Evolutionary conservation across 2,797 vertebrate species (phyloP).

Genomic region (Erithacus rubecula): DNA sequence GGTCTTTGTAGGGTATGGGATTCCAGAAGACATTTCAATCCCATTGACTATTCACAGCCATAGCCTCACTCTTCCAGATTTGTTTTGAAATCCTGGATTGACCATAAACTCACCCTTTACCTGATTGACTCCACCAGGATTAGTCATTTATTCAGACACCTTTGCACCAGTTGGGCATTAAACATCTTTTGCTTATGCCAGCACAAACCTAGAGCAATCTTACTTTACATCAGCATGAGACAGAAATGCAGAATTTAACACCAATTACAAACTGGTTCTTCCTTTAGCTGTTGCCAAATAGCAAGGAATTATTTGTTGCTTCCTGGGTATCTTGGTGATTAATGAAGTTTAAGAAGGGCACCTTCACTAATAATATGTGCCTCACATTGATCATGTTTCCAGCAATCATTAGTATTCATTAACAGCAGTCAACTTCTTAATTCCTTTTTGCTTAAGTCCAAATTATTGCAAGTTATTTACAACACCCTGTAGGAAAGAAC

Average conservation of each 20-base stretch:
- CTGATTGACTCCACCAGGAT: background rate
- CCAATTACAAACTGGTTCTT: background rate
- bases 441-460: slow-evolving; percentile 57
- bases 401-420: slow-evolving; percentile 56
- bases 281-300: slow-evolving; percentile 35
- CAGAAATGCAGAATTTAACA: slow-evolving; percentile 25
- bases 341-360: slow-evolving; percentile 55
- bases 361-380: slow-evolving; percentile 49
- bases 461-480: slow-evolving; percentile 69
- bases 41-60: background rate
- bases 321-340: slow-evolving; percentile 62
- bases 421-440: slow-evolving; percentile 54
- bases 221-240: background rate
- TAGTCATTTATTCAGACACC: background rate
- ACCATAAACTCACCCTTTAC: background rate
- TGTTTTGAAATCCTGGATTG: background rate
- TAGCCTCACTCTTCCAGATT: background rate
- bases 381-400: slow-evolving; percentile 56
- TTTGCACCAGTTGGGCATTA: background rate
- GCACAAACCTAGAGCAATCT: background rate
- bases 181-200: background rate
- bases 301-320: slow-evolving; percentile 46
- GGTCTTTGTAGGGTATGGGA: background rate
- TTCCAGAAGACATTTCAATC: background rate
- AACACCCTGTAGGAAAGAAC: slow-evolving; percentile 52